phyloP scores from a whole-genome alignment of 1,140 invertebrate species.

The Proctacanthus coquilletti region DNA sequence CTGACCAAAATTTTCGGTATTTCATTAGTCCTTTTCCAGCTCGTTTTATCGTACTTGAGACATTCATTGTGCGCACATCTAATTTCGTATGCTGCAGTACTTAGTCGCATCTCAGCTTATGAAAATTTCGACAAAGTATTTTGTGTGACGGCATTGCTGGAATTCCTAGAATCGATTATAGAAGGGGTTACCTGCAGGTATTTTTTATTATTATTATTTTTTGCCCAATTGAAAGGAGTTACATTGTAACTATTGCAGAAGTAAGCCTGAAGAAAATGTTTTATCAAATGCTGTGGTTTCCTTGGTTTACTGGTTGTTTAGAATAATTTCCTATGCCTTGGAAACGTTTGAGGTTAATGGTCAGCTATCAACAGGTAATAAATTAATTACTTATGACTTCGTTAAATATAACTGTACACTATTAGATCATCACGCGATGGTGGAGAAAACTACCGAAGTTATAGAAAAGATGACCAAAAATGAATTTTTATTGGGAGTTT shows the following conservation, averaged over 20 bases:
- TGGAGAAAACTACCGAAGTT: conserved; percentile 52
- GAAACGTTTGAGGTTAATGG: conserved; percentile 33
- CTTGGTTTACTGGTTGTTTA: conserved; percentile 66
- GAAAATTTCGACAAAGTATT: conserved; percentile 77
- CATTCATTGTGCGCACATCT: conserved; percentile 81
- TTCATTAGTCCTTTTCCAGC: conserved; percentile 24
- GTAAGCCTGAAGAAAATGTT: conserved; percentile 67
- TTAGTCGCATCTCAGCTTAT: conserved; percentile 78
- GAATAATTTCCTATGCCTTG: conserved; percentile 52
- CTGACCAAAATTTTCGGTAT: not conserved
- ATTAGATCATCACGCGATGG: conserved; percentile 40
- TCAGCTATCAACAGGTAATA: conserved; percentile 17
- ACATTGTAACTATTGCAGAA: conserved; percentile 33
- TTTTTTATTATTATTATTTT: not conserved
- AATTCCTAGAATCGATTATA: conserved; percentile 69
- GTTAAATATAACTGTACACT: not conserved
- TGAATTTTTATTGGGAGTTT: conserved; percentile 64
- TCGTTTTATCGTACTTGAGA: conserved; percentile 81
- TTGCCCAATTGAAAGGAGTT: conserved; percentile 1
- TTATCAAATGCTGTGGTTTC: conserved; percentile 58
- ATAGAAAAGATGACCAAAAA: conserved; percentile 53
- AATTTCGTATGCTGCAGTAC: conserved; percentile 76
- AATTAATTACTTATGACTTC: not conserved
- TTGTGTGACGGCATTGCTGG: conserved; percentile 70
- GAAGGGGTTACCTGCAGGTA: conserved; percentile 39